A percentile compares a stretch with the other conserved stretches of the same genome.
Evolutionary conservation across 1,140 invertebrate species (phyloP).

Genomic region (Mycetomoellerius zeteki): DNA sequence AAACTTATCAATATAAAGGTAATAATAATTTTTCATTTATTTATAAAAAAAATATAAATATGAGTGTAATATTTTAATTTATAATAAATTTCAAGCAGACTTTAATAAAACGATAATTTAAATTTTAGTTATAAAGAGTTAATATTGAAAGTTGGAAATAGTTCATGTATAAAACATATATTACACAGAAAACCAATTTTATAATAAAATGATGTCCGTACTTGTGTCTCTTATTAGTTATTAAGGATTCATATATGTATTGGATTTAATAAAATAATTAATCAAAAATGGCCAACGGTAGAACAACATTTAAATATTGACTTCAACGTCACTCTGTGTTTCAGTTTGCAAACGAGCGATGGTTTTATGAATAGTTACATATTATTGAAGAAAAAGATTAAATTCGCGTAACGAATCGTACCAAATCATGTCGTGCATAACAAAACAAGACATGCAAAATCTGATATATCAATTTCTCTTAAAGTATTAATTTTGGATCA

Average conservation of each 20-base stretch:
- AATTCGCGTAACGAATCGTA: not conserved
- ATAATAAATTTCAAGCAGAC: not conserved
- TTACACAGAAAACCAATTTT: slow-evolving; percentile 2
- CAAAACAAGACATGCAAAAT: not conserved
- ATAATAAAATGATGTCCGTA: not conserved
- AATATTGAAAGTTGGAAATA: not conserved
- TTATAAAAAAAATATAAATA: not conserved
- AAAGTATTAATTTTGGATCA: not conserved
- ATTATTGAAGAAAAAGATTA: slow-evolving; percentile 49
- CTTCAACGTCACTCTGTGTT: not conserved
- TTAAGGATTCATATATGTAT: slow-evolving; percentile 2
- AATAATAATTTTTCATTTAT: slow-evolving; percentile 9
- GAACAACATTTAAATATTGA: slow-evolving; percentile 25
- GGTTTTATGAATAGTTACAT: not conserved
- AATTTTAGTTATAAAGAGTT: not conserved
- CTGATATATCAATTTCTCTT: not conserved
- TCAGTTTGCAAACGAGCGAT: slow-evolving; percentile 14
- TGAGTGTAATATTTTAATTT: too few relatives aligned
- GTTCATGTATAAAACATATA: not conserved
- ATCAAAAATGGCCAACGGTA: slow-evolving; percentile 11
- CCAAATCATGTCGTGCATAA: not conserved
- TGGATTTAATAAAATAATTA: slow-evolving; percentile 25
- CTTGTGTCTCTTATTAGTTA: not conserved
- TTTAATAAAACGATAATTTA: not conserved
- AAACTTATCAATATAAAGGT: not conserved